A percentile compares a stretch with the other conserved stretches of the same genome.
Evolutionary conservation across 2,797 vertebrate species (phyloP).

Genomic region (Antennarius maculatus): DNA sequence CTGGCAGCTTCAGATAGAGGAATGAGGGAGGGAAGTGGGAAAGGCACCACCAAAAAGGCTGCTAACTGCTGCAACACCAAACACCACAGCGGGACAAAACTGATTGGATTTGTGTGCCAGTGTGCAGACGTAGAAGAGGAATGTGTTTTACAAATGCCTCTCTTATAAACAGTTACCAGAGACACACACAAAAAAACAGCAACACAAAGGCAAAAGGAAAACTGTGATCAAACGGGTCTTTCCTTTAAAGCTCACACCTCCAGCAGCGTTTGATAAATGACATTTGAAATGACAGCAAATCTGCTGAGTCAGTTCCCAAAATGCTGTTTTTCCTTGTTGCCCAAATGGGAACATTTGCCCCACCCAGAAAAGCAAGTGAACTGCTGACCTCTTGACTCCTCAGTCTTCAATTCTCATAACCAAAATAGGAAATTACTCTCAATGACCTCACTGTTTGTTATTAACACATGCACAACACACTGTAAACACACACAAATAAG

Average conservation of each 20-base stretch:
- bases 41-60: constrained; percentile 64
- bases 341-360: neutral
- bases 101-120: constrained; percentile 29
- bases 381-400: neutral
- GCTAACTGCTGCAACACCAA: constrained; percentile 61
- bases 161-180: constrained; percentile 1
- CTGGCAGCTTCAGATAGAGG: constrained; percentile 45
- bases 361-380: neutral
- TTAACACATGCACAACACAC: constrained; percentile 1
- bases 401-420: neutral
- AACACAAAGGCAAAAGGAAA: neutral
- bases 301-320: too few species aligned
- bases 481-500: constrained; percentile 28
- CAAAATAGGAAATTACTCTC: neutral
- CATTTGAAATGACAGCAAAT: too few species aligned
- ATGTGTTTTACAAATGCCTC: constrained; percentile 7
- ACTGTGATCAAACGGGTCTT: neutral
- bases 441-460: constrained; percentile 9
- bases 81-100: constrained; percentile 47
- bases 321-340: too few species aligned
- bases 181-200: neutral
- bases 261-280: neutral
- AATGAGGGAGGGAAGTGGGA: constrained; percentile 1
- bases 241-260: neutral
- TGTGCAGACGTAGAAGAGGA: neutral